These are phyloP conservation scores for Melanerpes formicivorus DNA, from an alignment of 2,113 vertebrate genomes.

Conservation along the genomic window DNA sequence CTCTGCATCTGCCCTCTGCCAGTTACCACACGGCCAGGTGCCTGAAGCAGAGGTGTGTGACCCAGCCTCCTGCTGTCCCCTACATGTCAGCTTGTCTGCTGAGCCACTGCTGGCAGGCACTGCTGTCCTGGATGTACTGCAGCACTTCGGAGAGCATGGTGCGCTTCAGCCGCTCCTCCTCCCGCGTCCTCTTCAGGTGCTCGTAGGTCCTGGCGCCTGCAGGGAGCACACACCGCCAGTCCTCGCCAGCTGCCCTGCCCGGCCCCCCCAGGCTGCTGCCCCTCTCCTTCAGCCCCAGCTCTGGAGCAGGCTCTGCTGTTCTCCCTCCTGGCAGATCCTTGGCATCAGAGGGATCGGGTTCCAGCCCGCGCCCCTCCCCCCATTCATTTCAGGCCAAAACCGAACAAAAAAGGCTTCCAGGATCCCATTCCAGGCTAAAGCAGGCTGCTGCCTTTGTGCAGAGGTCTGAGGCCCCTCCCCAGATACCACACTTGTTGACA, in stretches of 20 bases:
- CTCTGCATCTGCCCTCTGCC: too few species aligned
- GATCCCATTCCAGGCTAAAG: not conserved
- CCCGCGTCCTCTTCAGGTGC: constrained; percentile 86
- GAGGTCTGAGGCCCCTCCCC: not conserved
- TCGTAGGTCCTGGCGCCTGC: constrained; percentile 93
- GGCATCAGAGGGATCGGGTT: not conserved
- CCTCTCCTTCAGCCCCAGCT: not conserved
- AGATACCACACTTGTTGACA: not conserved
- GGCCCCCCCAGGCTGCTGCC: accelerated
- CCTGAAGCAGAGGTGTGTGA: not conserved
- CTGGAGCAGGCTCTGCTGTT: not conserved
- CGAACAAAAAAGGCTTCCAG: not conserved
- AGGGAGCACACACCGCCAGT: not conserved
- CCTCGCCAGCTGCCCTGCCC: not conserved
- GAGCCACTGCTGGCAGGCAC: constrained; percentile 97
- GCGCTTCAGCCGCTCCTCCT: constrained; percentile 92
- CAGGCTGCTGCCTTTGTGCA: not conserved
- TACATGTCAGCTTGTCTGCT: constrained; percentile 95
- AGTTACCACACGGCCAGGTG: too few species aligned
- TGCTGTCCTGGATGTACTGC: constrained; percentile 95
- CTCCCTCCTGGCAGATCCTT: not conserved
- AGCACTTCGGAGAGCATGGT: constrained; percentile 94
- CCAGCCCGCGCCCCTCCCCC: not conserved
- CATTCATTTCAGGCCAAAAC: not conserved
- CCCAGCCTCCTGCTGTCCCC: not conserved